Evolutionary conservation across 2,888 invertebrate species (phyloP).

Genomic region (Leptarthrus brevirostris): DNA sequence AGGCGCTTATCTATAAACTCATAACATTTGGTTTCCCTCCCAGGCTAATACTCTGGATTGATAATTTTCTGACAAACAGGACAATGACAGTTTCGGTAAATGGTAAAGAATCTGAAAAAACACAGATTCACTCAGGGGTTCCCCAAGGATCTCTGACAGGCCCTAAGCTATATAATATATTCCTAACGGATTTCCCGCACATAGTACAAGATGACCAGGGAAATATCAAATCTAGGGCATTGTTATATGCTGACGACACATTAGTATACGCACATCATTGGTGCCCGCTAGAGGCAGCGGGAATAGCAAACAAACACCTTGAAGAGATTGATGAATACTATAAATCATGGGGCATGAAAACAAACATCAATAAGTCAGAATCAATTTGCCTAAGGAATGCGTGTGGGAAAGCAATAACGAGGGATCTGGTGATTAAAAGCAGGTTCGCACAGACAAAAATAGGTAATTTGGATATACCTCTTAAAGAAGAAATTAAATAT

Average conservation of each 20-base stretch:
- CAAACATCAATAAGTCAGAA: not conserved
- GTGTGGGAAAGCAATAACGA: not conserved
- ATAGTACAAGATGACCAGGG: not conserved
- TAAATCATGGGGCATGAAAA: not conserved
- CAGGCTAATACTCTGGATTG: not conserved
- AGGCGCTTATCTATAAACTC: not conserved
- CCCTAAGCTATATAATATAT: constrained; percentile 33
- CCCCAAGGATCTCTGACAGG: constrained; percentile 36
- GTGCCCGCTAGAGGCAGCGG: not conserved
- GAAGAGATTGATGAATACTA: not conserved
- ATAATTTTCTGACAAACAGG: not conserved
- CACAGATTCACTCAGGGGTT: not conserved
- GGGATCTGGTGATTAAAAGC: not conserved
- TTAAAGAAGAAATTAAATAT: not conserved
- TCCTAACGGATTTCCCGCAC: constrained; percentile 2
- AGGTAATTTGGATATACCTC: not conserved
- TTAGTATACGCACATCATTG: not conserved
- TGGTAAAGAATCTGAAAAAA: not conserved
- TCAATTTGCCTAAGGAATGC: not conserved
- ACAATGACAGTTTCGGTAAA: not conserved
- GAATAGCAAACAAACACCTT: not conserved
- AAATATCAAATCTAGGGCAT: not conserved
- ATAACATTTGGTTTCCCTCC: not conserved
- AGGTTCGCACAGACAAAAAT: not conserved
- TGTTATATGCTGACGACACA: constrained; percentile 25